Evolutionary conservation across 2,113 vertebrate species (phyloP).

Genomic region (Dermatemys mawii): DNA sequence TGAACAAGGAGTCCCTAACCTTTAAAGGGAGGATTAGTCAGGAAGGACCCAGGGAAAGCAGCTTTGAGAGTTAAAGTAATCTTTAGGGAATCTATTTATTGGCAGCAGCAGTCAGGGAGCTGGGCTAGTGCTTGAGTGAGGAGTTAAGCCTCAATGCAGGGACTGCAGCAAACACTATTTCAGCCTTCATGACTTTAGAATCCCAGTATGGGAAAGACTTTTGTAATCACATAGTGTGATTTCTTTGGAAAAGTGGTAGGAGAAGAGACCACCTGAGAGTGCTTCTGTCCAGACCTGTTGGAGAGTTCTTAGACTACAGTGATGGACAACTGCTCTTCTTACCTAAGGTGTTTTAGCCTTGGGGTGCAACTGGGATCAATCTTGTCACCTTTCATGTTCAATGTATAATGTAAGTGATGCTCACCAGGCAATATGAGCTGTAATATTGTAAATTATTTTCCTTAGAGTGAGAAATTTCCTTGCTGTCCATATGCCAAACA

Average conservation of each 20-base stretch:
- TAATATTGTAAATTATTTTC: not conserved
- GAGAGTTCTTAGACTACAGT: not conserved
- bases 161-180: not conserved
- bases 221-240: not conserved
- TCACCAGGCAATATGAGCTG: not conserved
- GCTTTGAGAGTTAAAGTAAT: not conserved
- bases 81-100: not conserved
- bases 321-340: not conserved
- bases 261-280: not conserved
- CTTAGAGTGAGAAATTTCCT: not conserved
- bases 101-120: not conserved
- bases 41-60: not conserved
- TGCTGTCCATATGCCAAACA: not conserved
- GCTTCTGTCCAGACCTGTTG: not conserved
- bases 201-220: not conserved
- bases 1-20: not conserved
- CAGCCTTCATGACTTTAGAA: not conserved
- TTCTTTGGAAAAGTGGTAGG: not conserved
- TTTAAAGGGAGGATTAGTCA: not conserved
- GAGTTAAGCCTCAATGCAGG: not conserved
- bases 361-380: conserved; percentile 2
- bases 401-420: not conserved
- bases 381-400: not conserved
- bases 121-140: not conserved
- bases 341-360: conserved; percentile 11